phyloP scores from a whole-genome alignment of 2,888 invertebrate genomes.

The Eupithecia abbreviata region DNA sequence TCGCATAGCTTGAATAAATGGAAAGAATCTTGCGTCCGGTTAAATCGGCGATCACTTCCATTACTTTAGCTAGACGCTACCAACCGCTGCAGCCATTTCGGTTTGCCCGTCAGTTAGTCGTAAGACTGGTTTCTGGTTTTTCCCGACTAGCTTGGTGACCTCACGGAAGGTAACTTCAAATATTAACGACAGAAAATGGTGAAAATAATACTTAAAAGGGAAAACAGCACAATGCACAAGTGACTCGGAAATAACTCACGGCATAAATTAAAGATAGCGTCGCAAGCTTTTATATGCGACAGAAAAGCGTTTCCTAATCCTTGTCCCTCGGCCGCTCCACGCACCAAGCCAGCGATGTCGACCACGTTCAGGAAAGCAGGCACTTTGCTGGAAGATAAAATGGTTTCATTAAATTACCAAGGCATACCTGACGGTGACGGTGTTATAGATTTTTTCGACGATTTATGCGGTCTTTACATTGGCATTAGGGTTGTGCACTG shows the following conservation, averaged over 20 bases:
- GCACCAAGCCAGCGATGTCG: conserved; percentile 99
- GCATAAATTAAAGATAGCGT: conserved; percentile 98
- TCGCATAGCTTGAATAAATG: not conserved
- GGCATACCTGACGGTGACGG: not conserved
- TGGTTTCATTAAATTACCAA: not conserved
- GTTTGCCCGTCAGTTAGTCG: not conserved
- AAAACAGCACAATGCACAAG: not conserved
- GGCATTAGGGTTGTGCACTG: not conserved
- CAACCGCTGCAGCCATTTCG: not conserved
- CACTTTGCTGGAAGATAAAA: conserved; percentile 91
- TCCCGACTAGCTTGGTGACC: not conserved
- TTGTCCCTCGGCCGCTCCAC: conserved; percentile 98
- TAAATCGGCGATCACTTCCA: not conserved
- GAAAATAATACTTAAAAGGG: not conserved
- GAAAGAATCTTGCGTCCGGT: not conserved
- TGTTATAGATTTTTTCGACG: too few relatives aligned
- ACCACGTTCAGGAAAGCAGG: conserved; percentile 98
- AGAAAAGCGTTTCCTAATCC: conserved; percentile 99
- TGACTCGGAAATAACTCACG: conserved; percentile 86
- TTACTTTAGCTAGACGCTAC: not conserved
- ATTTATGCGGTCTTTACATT: too few relatives aligned
- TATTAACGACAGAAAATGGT: not conserved
- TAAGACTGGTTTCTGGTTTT: not conserved
- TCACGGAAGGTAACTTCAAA: not conserved
- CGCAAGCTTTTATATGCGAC: conserved; percentile 99